These are phyloP conservation scores for Dryoscopus gambensis DNA, from an alignment of 2,113 vertebrate genomes.

Conservation along the genomic window DNA sequence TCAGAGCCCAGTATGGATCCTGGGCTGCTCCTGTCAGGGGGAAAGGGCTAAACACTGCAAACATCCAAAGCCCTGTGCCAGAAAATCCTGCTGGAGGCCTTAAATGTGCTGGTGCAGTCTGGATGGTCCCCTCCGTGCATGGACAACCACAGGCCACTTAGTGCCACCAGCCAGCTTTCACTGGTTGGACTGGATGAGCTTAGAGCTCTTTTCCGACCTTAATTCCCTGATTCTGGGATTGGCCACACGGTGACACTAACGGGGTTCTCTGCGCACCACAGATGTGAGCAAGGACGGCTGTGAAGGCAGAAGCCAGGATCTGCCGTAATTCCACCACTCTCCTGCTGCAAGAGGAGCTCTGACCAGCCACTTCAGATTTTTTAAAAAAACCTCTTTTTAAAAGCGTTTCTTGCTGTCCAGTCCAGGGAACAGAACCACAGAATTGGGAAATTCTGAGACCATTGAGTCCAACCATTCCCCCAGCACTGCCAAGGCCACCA, in stretches of 20 bases:
- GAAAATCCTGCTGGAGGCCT: not conserved
- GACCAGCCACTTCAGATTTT: not conserved
- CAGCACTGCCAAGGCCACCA: not conserved
- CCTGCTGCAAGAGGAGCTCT: not conserved
- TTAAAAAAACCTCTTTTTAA: fast-evolving
- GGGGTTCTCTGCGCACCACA: not conserved
- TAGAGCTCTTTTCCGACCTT: not conserved
- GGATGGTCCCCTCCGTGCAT: not conserved
- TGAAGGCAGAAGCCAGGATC: not conserved
- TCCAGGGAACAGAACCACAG: not conserved
- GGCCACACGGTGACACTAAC: not conserved
- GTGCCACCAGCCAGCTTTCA: not conserved
- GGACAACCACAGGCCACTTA: not conserved
- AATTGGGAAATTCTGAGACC: not conserved
- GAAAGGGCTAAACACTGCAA: not conserved
- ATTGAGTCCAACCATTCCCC: fast-evolving
- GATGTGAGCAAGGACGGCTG: not conserved
- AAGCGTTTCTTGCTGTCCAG: fast-evolving
- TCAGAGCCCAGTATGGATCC: not conserved
- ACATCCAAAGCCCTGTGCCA: not conserved
- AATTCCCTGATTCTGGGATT: not conserved
- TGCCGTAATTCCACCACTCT: not conserved
- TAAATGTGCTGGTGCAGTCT: fast-evolving
- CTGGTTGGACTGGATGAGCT: not conserved
- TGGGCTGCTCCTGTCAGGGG: not conserved